Percentiles rank a stretch among this genome's conserved stretches.
Conservation (phyloP, 2,113 vertebrate genomes). For the Chionis minor region DNA sequence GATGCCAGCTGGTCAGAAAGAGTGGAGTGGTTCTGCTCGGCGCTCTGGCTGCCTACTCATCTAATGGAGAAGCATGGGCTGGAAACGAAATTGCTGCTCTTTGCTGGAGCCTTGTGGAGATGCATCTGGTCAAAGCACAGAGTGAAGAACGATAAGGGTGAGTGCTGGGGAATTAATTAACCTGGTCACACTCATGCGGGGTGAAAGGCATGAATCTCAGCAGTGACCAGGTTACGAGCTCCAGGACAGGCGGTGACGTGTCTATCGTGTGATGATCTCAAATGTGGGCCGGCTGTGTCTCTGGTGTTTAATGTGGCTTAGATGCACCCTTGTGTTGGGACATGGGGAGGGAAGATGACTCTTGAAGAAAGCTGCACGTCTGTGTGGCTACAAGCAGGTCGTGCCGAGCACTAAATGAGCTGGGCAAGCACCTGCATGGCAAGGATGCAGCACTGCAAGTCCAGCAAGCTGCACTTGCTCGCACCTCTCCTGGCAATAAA, state of each 20-base stretch:
- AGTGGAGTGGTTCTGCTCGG: fast-evolving
- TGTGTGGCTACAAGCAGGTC: not conserved
- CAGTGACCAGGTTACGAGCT: not conserved
- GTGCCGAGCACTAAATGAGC: not conserved
- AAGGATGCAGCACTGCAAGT: not conserved
- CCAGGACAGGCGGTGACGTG: not conserved
- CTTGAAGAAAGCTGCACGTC: not conserved
- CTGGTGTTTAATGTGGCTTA: not conserved
- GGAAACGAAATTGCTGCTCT: not conserved
- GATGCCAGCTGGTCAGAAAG: not conserved
- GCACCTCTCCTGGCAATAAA: not conserved
- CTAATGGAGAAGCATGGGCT: not conserved
- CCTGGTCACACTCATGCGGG: fast-evolving
- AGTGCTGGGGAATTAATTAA: not conserved
- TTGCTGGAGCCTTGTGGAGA: not conserved
- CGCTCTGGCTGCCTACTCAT: not conserved
- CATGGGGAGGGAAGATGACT: not conserved
- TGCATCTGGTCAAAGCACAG: not conserved
- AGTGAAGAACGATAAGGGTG: not conserved
- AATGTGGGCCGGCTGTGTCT: not conserved
- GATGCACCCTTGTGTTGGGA: not conserved
- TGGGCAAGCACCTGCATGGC: not conserved
- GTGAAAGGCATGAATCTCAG: not conserved
- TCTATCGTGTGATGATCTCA: not conserved
- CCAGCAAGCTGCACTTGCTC: fast-evolving